These are phyloP conservation scores for Caenorhabditis sp. DNA, from an alignment of 2,888 invertebrate species.

Conservation along the genomic window DNA sequence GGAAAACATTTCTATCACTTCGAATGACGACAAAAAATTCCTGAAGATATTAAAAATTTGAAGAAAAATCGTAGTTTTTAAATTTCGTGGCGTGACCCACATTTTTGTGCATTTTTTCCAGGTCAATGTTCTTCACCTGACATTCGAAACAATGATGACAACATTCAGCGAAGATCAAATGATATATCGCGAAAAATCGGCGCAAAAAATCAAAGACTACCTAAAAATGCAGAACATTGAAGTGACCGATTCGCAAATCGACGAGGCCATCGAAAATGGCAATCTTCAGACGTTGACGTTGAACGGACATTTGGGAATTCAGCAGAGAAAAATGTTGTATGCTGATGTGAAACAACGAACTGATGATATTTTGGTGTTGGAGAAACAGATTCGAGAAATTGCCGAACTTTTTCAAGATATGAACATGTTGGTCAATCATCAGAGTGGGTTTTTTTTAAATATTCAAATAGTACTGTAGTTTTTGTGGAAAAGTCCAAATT, in stretches of 20 bases:
- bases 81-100: too few species aligned
- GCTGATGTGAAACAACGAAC: slow-evolving; percentile 23
- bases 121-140: slow-evolving; percentile 16
- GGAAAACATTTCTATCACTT: too few species aligned
- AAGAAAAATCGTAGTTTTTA: too few species aligned
- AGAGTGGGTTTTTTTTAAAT: slow-evolving; percentile 17
- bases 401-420: slow-evolving; percentile 26
- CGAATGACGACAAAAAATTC: too few species aligned
- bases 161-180: slow-evolving; percentile 28
- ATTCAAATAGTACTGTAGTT: too few species aligned
- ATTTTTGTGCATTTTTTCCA: too few species aligned
- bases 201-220: slow-evolving; percentile 19
- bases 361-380: slow-evolving; percentile 16
- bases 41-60: too few species aligned
- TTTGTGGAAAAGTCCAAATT: too few species aligned
- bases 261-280: slow-evolving; percentile 25
- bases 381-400: slow-evolving; percentile 29
- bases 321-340: slow-evolving; percentile 19
- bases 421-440: slow-evolving; percentile 16
- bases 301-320: slow-evolving; percentile 15
- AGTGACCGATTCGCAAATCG: slow-evolving; percentile 17
- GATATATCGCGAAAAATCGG: slow-evolving; percentile 13
- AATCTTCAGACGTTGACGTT: slow-evolving; percentile 17
- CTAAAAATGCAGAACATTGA: slow-evolving; percentile 24
- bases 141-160: slow-evolving; percentile 26